Percentiles rank a stretch among this genome's conserved stretches.
Conservation (phyloP, 1,140 invertebrate species). For the Conopomorpha cramerella region DNA sequence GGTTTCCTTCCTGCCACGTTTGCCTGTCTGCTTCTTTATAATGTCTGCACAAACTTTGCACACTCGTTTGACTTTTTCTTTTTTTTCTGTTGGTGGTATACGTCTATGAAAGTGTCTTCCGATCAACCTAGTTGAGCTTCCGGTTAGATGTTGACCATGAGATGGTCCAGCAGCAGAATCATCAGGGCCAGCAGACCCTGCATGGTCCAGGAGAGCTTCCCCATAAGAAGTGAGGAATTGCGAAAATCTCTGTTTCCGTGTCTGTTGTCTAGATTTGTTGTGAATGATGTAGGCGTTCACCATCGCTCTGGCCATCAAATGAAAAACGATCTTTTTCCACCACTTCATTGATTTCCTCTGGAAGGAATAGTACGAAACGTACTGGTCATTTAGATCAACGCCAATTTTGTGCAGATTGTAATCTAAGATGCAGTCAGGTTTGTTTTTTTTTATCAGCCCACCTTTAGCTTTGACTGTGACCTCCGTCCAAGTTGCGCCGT, state of each 20-base stretch:
- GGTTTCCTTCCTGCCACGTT: conserved; percentile 13
- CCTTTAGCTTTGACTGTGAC: conserved; percentile 9
- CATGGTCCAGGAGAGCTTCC: too few relatives aligned
- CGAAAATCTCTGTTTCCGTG: too few relatives aligned
- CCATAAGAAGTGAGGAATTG: too few relatives aligned
- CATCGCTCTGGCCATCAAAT: conserved; percentile 1
- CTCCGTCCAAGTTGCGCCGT: conserved; percentile 9
- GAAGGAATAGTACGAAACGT: conserved; percentile 2
- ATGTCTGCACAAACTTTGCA: conserved; percentile 15
- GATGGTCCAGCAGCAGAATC: too few relatives aligned
- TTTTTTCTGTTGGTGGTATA: conserved; percentile 10
- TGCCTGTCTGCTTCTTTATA: conserved; percentile 11
- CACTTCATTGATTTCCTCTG: conserved; percentile 6
- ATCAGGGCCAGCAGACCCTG: too few relatives aligned
- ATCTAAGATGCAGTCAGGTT: conserved; percentile 9
- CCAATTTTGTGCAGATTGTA: conserved; percentile 10
- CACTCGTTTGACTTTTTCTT: conserved; percentile 7
- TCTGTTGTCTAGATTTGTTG: too few relatives aligned
- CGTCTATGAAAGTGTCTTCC: conserved; percentile 10
- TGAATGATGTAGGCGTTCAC: conserved; percentile 3
- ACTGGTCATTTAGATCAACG: conserved; percentile 8
- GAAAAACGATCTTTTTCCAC: conserved; percentile 9
- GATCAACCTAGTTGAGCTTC: conserved; percentile 2
- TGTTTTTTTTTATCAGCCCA: conserved; percentile 4
- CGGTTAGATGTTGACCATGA: too few relatives aligned